These are phyloP conservation scores for Porites divaricata DNA, from an alignment of 92 coral and sea anemone genomes.

Conservation along the genomic window DNA sequence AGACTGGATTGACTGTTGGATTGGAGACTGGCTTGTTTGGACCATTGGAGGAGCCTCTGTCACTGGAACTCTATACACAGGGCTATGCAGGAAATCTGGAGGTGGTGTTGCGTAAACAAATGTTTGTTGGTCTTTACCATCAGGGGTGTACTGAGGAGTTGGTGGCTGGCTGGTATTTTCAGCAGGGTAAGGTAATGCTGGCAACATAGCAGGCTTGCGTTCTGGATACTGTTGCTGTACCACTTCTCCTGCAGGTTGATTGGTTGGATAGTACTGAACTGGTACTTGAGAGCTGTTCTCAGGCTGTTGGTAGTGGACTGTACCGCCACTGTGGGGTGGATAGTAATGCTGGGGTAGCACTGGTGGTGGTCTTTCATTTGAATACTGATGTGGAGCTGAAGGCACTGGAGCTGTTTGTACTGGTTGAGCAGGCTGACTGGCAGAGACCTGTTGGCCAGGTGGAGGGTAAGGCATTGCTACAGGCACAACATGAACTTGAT, in stretches of 20 bases:
- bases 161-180: constrained; percentile 65
- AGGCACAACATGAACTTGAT: constrained; percentile 37
- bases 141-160: constrained; percentile 80
- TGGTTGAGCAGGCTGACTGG: constrained; percentile 54
- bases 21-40: neutral
- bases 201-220: constrained; percentile 49
- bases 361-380: constrained; percentile 55
- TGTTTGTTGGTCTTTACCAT: constrained; percentile 47
- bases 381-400: constrained; percentile 24
- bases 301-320: constrained; percentile 38
- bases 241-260: constrained; percentile 54
- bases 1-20: constrained; percentile 11
- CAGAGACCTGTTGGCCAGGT: constrained; percentile 42
- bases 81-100: constrained; percentile 69
- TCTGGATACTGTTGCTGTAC: constrained; percentile 62
- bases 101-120: constrained; percentile 83
- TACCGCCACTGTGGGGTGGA: constrained; percentile 27
- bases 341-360: constrained; percentile 59
- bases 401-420: constrained; percentile 39
- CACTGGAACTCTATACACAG: constrained; percentile 87
- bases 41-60: constrained; percentile 16
- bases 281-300: constrained; percentile 34
- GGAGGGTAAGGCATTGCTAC: constrained; percentile 47
- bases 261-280: constrained; percentile 60
- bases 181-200: constrained; percentile 62